Conservation (phyloP, 2,797 vertebrate species). For the Pipistrellus pipistrellus region DNA sequence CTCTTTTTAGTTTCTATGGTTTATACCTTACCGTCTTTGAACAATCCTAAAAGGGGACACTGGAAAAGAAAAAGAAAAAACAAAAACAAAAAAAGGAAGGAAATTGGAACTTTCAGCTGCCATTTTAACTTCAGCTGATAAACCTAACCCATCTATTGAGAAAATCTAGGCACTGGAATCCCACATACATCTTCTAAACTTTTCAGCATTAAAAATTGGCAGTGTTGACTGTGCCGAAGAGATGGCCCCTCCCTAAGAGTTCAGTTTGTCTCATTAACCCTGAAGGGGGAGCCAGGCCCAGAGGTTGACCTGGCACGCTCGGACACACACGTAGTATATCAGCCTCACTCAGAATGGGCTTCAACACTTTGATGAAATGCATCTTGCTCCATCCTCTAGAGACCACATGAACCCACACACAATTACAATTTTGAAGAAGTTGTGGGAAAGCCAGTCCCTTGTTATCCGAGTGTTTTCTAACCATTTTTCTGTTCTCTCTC, state of each 20-base stretch:
- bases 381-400: slow-evolving; percentile 5
- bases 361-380: slow-evolving; percentile 54
- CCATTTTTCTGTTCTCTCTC: not conserved
- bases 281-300: not conserved
- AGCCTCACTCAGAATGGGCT: slow-evolving; percentile 58
- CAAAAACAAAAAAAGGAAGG: not conserved
- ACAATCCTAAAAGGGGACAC: not conserved
- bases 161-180: not conserved
- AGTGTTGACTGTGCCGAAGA: not conserved
- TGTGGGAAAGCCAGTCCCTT: not conserved
- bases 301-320: not conserved
- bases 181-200: not conserved
- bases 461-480: slow-evolving; percentile 31
- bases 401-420: slow-evolving; percentile 5
- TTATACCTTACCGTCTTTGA: not conserved
- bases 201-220: slow-evolving; percentile 19
- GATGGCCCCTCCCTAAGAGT: not conserved
- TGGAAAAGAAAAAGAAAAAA: not conserved
- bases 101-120: not conserved
- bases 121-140: slow-evolving; percentile 27
- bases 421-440: slow-evolving; percentile 34
- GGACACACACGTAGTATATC: slow-evolving; percentile 33
- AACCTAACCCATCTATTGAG: slow-evolving; percentile 11
- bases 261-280: slow-evolving; percentile 38
- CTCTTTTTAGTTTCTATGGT: not conserved